Conservation (phyloP, 1,140 invertebrate genomes). For the Microplitis demolitor region DNA sequence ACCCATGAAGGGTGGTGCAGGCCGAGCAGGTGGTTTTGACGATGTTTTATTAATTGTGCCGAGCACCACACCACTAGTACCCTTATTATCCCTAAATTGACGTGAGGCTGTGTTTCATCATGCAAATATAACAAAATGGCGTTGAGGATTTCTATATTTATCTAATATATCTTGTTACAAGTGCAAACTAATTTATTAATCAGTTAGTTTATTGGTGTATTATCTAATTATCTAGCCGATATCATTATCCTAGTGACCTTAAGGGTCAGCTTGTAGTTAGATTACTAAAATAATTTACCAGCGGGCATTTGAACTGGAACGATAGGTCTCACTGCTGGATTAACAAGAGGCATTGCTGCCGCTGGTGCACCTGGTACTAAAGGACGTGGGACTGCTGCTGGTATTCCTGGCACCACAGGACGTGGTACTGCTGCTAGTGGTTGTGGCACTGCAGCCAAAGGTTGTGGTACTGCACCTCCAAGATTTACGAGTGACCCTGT, state of each 20-base stretch:
- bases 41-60: conserved; percentile 49
- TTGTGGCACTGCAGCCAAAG: neutral
- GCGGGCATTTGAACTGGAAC: conserved; percentile 36
- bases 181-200: neutral
- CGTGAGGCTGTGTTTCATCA: conserved; percentile 54
- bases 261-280: neutral
- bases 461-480: neutral
- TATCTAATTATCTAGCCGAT: neutral
- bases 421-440: conserved; percentile 14
- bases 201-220: neutral
- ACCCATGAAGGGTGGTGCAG: conserved; percentile 60
- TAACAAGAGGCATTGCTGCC: neutral
- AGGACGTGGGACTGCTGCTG: conserved; percentile 8
- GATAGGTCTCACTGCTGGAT: conserved; percentile 52
- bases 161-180: neutral
- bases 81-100: conserved; percentile 58
- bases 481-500: conserved; percentile 29
- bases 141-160: conserved; percentile 9
- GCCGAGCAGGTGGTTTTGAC: conserved; percentile 60
- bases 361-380: conserved; percentile 5
- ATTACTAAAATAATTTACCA: conserved; percentile 28
- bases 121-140: conserved; percentile 22
- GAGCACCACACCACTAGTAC: conserved; percentile 48
- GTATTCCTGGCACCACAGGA: neutral
- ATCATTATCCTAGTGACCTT: neutral